Conservation (phyloP, 2,113 vertebrate species). For the Salvelinus alpinus region DNA sequence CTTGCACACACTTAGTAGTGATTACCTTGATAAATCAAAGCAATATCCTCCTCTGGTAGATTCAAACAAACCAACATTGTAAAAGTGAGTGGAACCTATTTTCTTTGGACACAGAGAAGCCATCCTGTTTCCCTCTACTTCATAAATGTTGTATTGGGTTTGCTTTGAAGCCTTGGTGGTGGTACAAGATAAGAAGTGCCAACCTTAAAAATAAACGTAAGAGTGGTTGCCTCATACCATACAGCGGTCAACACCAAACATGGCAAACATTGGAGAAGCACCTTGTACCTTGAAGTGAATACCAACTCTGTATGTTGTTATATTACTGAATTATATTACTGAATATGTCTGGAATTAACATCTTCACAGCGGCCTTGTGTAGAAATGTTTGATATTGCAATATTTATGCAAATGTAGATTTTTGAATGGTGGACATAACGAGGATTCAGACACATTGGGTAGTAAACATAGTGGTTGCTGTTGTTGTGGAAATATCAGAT, state of each 20-base stretch:
- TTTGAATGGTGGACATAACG: too few species aligned
- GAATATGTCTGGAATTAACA: too few species aligned
- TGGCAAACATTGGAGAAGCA: neutral
- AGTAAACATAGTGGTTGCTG: neutral
- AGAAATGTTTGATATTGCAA: too few species aligned
- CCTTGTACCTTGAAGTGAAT: neutral
- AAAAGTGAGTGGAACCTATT: neutral
- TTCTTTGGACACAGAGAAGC: neutral
- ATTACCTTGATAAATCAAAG: neutral
- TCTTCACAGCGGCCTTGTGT: too few species aligned
- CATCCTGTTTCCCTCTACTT: neutral
- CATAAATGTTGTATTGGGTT: neutral
- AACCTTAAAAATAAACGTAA: neutral
- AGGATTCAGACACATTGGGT: too few species aligned
- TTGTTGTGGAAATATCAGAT: neutral
- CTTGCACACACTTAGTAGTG: neutral
- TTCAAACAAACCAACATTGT: neutral
- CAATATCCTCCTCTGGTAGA: too few species aligned
- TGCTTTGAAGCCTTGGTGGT: neutral
- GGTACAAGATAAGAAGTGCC: neutral
- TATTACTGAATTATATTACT: neutral
- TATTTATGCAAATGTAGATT: too few species aligned
- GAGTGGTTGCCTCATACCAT: neutral
- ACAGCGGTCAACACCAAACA: neutral
- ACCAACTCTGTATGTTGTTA: neutral